phyloP scores from a whole-genome alignment of 2,113 vertebrate species.

The Serilophus lunatus region DNA sequence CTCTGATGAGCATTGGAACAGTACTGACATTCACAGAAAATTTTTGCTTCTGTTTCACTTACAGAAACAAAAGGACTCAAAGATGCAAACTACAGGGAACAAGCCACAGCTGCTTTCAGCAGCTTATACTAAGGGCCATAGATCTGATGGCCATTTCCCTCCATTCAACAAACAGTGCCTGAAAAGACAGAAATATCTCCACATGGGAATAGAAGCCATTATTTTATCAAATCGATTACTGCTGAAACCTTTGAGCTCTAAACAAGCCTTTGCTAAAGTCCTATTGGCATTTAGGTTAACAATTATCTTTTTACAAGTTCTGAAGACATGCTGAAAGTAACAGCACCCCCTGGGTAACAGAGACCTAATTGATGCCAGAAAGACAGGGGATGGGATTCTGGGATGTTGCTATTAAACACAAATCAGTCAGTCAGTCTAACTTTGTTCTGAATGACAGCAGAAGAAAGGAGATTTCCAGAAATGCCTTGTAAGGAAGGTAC shows the following conservation, averaged over 20 bases:
- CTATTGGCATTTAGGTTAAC: slow-evolving; percentile 45
- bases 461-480: neutral
- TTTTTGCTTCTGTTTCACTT: neutral
- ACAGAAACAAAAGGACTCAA: neutral
- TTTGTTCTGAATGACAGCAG: neutral
- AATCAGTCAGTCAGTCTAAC: neutral
- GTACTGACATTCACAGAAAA: neutral
- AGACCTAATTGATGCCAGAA: neutral
- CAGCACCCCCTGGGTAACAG: neutral
- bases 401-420: neutral
- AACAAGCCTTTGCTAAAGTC: slow-evolving; percentile 7
- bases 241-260: slow-evolving; percentile 38
- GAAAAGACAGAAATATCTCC: slow-evolving; percentile 3
- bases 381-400: neutral
- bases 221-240: slow-evolving; percentile 35
- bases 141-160: neutral
- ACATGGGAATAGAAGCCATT: neutral
- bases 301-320: slow-evolving; percentile 41
- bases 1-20: neutral
- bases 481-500: neutral
- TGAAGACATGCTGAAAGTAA: neutral
- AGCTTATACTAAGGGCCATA: neutral
- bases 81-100: neutral
- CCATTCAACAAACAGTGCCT: neutral
- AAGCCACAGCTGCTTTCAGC: neutral